Conservation (phyloP, 92 coral and sea anemone genomes). For the Phenganax stokvisi region DNA sequence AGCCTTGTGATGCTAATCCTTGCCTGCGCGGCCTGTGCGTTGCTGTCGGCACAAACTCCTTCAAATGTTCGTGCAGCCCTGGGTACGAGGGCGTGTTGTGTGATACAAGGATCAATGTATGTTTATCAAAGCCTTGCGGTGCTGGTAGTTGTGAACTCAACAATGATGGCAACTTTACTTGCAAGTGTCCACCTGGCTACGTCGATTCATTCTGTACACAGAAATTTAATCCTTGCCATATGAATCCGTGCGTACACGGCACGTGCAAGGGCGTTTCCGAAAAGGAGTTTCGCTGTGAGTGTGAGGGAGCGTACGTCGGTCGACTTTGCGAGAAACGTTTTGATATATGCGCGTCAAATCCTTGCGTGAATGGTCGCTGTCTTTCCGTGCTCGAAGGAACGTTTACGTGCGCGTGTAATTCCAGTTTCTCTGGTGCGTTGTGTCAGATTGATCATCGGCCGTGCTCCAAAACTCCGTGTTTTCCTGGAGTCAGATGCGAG, state of each 20-base stretch:
- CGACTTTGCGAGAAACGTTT: slow-evolving; percentile 37
- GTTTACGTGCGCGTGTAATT: slow-evolving; percentile 52
- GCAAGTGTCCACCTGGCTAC: slow-evolving; percentile 54
- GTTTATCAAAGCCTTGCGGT: slow-evolving; percentile 65
- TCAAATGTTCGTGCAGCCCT: slow-evolving; percentile 53
- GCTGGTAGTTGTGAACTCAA: slow-evolving; percentile 54
- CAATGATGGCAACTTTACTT: slow-evolving; percentile 41
- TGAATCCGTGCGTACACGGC: slow-evolving; percentile 61
- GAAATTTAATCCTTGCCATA: slow-evolving; percentile 2
- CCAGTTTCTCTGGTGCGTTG: slow-evolving; percentile 55
- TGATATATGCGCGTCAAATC: slow-evolving; percentile 42
- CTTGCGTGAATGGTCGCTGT: slow-evolving; percentile 48
- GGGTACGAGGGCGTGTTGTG: slow-evolving; percentile 64
- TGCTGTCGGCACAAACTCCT: slow-evolving; percentile 45
- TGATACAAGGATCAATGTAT: slow-evolving; percentile 48
- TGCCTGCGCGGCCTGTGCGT: slow-evolving; percentile 65
- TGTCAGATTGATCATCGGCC: slow-evolving; percentile 50
- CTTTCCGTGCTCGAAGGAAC: slow-evolving; percentile 26
- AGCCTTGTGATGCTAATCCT: slow-evolving; percentile 68
- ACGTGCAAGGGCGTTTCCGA: slow-evolving; percentile 39
- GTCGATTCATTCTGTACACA: slow-evolving; percentile 57
- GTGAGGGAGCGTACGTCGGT: slow-evolving; percentile 48
- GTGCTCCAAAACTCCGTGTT: slow-evolving; percentile 58
- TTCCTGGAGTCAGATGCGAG: slow-evolving; percentile 53
- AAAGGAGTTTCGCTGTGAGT: slow-evolving; percentile 48